Conservation (phyloP, 2,797 vertebrate species). For the Argyrosomus regius region DNA sequence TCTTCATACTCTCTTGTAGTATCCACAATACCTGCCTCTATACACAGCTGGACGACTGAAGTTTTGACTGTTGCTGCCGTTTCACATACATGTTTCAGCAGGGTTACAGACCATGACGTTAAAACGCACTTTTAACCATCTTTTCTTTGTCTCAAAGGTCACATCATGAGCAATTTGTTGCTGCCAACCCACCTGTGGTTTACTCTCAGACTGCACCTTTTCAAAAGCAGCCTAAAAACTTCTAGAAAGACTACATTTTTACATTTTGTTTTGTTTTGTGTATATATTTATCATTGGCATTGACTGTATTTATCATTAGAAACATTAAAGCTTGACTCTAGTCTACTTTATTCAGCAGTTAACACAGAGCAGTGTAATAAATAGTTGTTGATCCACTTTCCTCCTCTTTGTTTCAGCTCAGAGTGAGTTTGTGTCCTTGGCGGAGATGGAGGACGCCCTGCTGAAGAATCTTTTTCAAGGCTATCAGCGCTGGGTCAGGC, state of each 20-base stretch:
- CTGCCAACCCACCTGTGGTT: not conserved
- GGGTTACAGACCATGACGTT: not conserved
- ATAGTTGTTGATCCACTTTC: not conserved
- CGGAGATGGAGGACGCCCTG: conserved; percentile 91
- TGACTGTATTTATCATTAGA: not conserved
- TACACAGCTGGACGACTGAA: not conserved
- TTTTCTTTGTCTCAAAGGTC: not conserved
- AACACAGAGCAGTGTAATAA: not conserved
- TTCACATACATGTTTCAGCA: not conserved
- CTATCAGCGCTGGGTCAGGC: conserved; percentile 97
- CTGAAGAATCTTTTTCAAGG: conserved; percentile 92
- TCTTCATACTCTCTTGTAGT: not conserved
- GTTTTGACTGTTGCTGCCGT: not conserved
- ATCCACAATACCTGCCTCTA: not conserved
- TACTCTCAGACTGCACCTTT: not conserved
- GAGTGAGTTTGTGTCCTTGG: conserved; percentile 86
- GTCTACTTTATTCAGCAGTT: not conserved
- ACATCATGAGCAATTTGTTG: not conserved
- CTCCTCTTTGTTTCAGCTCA: conserved; percentile 66
- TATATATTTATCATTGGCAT: not conserved
- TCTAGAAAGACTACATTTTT: not conserved
- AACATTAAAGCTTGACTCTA: not conserved
- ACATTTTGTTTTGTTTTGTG: not conserved
- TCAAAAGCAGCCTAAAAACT: not conserved
- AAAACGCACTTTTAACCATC: not conserved